Conservation (phyloP, 2,888 invertebrate genomes). For the Frankliniella fusca region DNA sequence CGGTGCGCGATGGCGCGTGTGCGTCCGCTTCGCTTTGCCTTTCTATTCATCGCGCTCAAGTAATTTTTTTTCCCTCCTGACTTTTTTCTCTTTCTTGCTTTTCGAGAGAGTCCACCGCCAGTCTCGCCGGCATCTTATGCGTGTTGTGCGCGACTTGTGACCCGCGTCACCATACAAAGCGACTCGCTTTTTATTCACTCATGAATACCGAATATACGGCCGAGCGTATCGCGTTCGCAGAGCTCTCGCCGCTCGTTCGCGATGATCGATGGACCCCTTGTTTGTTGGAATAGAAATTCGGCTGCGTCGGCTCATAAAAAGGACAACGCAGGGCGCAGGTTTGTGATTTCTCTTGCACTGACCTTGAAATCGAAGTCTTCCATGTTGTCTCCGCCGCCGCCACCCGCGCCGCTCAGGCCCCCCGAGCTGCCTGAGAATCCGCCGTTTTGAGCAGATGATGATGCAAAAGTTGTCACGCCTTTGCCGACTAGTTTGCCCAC, state of each 20-base stretch:
- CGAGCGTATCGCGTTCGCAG: too few relatives aligned
- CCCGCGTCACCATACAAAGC: too few relatives aligned
- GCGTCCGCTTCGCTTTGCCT: not conserved
- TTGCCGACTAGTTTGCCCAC: constrained; percentile 79
- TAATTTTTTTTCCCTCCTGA: not conserved
- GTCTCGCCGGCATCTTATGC: too few relatives aligned
- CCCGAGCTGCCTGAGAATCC: constrained; percentile 46
- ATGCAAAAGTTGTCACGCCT: constrained; percentile 57
- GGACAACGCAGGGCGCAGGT: too few relatives aligned
- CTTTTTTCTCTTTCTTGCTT: not conserved
- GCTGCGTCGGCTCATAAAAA: too few relatives aligned
- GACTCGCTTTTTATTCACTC: too few relatives aligned
- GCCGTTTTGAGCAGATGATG: constrained; percentile 57
- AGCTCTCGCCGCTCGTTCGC: too few relatives aligned
- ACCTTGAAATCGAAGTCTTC: constrained; percentile 76
- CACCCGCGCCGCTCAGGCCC: constrained; percentile 45
- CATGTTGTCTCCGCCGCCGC: constrained; percentile 47
- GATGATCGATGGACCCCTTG: too few relatives aligned
- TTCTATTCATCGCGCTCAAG: not conserved
- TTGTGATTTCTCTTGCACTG: constrained; percentile 42
- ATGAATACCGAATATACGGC: too few relatives aligned
- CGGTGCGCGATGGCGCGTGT: not conserved
- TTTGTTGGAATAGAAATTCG: too few relatives aligned
- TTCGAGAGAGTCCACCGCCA: not conserved
- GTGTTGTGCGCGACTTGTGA: too few relatives aligned